Evolutionary conservation across 2,113 vertebrate species (phyloP), one percentile per base, ranked within the genome.

Genomic region (Paraplagusia blochii): DNA sequence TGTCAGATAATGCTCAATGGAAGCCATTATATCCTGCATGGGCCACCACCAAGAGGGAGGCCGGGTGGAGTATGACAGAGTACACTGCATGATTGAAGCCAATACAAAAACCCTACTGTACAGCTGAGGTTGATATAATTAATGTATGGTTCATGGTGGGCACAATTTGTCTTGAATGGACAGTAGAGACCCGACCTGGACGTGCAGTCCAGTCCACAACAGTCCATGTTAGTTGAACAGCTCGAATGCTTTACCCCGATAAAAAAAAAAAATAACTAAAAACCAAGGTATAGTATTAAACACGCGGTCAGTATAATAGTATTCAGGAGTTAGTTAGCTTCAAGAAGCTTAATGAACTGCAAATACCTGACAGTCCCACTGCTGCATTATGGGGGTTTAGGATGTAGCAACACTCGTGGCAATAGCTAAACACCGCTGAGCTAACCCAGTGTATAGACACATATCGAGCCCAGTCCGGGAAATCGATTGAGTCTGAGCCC

Each of bases 1-100:
- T 71, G 76, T 83, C 72, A 63, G 74, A 66, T 75, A 70, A 74
- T 57, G 68, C 72, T 79, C 63, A 9, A 15, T 72, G 80, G 82
- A 76, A 72, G 40, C 63, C 76, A 76, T 84, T 74, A 80, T 76
- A 63, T 80, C 69, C 47, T 66, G 68, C 69, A 62, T 74, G 77
- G 66, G 76, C 60, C 79, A 76, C 71, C 29, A 0, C 45, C 65
- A 60, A 67, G 58, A 66, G 44, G 49, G 48, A 63, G 60, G 44
- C 12, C 74, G 53, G 63, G 69, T 50, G 43, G 38, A 52, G 42
- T 52, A 60, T 80, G 74, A 79, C 49, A 69, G 55, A 72, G 68
- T 53, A 58, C 46, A 74, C 38, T 69, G 62, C 68, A 75, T 69
- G 34, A n/a, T 69, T 7, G 15, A 0, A 33, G 59, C 47, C 42